These are phyloP conservation scores for Gallinago jamesoni DNA, from an alignment of 2,113 vertebrate species.

Conservation along the genomic window DNA sequence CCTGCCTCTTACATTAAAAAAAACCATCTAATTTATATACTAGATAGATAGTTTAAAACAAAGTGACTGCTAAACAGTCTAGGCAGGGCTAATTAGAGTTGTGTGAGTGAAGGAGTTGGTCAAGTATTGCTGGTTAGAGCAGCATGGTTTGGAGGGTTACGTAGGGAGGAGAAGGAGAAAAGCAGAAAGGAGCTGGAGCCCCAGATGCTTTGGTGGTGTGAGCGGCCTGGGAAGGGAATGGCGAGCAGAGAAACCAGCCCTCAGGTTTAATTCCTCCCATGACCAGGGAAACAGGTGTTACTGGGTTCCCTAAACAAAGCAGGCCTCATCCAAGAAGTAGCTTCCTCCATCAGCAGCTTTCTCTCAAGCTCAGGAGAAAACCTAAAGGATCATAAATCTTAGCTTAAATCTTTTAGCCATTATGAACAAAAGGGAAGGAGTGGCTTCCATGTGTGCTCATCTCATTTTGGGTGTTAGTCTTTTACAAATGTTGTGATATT, in stretches of 20 bases:
- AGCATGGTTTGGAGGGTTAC: not conserved
- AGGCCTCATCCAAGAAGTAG: not conserved
- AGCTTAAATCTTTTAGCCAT: no score
- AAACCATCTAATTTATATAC: rapidly evolving
- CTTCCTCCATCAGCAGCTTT: not conserved
- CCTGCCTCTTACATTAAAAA: not conserved
- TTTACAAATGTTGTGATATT: rapidly evolving
- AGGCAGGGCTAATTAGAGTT: not conserved
- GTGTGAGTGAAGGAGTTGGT: not conserved
- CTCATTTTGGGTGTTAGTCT: not conserved
- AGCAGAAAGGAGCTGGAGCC: not conserved
- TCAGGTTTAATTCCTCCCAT: not conserved
- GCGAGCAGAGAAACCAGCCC: not conserved
- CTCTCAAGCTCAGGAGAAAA: not conserved
- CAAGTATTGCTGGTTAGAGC: not conserved
- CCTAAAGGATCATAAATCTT: not conserved
- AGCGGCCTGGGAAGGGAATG: not conserved
- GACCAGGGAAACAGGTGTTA: not conserved
- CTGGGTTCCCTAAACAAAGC: not conserved
- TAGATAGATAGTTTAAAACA: not conserved
- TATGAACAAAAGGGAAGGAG: not conserved
- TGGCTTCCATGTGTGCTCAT: not conserved
- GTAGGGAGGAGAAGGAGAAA: not conserved
- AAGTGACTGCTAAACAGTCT: not conserved
- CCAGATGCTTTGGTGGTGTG: rapidly evolving